phyloP scores from a whole-genome alignment of 2,797 vertebrate genomes.

The Typhlichthys eigenmanni region DNA sequence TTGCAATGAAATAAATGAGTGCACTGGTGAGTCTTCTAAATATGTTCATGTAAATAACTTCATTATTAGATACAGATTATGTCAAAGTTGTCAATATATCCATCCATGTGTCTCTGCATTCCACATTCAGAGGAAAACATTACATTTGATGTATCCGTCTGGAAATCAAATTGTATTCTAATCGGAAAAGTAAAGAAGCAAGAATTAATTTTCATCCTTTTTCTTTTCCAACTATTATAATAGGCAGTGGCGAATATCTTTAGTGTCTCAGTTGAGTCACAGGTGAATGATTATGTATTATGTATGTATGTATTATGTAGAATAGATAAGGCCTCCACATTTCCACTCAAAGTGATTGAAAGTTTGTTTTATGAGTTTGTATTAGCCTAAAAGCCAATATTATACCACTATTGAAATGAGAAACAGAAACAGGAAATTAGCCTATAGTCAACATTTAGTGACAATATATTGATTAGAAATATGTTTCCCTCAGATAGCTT shows the following conservation, averaged over 20 bases:
- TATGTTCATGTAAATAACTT: no score
- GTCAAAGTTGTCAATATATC: no score
- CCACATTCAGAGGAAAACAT: background rate
- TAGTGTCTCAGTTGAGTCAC: no score
- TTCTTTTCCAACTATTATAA: no score
- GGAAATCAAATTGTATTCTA: no score
- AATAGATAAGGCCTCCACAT: background rate
- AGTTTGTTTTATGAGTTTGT: background rate
- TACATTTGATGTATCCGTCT: background rate
- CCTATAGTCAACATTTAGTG: background rate
- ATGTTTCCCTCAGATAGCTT: no score
- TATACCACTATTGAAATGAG: background rate
- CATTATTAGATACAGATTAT: no score
- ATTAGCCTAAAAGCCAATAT: background rate
- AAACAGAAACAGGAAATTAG: background rate
- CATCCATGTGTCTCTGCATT: background rate
- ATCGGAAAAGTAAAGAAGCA: no score
- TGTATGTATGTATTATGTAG: background rate
- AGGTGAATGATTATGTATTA: background rate
- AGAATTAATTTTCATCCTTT: no score
- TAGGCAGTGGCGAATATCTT: background rate
- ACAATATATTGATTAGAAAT: background rate
- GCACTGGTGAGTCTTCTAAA: no score
- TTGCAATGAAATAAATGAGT: no score
- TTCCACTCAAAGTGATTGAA: background rate